phyloP scores from a whole-genome alignment of 2,797 vertebrate species.

The Sardinella longiceps region DNA sequence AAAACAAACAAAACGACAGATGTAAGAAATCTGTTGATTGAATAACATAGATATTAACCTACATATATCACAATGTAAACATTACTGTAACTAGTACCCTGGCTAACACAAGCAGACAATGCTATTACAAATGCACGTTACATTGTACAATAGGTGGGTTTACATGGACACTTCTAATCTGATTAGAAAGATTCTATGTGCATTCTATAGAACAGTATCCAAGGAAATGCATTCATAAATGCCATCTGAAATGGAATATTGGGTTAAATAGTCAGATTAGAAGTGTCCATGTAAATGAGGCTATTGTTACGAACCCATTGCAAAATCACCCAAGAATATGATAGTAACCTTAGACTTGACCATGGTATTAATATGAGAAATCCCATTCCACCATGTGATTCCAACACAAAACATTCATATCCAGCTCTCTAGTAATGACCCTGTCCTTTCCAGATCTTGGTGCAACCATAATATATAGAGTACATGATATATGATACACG shows the following conservation, averaged over 20 bases:
- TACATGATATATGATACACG: not conserved
- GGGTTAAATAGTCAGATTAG: too few species aligned
- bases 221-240: too few species aligned
- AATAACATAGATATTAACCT: not conserved
- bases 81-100: not conserved
- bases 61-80: not conserved
- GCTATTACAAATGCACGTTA: too few species aligned
- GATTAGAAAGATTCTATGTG: too few species aligned
- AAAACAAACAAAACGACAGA: conserved; percentile 38
- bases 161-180: too few species aligned
- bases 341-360: not conserved
- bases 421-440: not conserved
- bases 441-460: not conserved
- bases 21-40: conserved; percentile 15
- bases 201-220: too few species aligned
- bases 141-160: too few species aligned
- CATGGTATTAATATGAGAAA: not conserved
- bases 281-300: too few species aligned
- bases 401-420: not conserved
- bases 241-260: too few species aligned
- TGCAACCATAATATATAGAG: not conserved
- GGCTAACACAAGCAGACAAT: not conserved
- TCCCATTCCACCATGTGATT: not conserved
- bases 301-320: not conserved
- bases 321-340: not conserved